Conservation (phyloP, 2,888 invertebrate genomes). For the Drosophila subsilvestris region DNA sequence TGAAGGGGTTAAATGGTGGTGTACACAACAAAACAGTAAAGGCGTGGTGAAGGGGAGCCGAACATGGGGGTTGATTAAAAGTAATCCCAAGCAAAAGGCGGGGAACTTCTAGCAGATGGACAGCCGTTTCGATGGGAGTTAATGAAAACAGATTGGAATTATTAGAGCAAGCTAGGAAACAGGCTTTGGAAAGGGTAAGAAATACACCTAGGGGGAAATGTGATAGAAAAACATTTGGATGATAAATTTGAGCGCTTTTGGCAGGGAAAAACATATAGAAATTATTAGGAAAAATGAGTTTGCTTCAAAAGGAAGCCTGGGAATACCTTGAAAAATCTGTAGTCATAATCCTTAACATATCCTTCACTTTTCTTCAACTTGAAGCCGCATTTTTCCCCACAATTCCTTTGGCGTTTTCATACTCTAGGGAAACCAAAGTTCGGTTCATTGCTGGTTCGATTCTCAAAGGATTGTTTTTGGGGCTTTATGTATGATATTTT, state of each 20-base stretch:
- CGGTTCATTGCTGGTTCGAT: conserved; percentile 25
- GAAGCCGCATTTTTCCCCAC: conserved; percentile 1
- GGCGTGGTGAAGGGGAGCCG: neutral
- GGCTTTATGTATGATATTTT: conserved; percentile 1
- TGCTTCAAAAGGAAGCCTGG: too few species aligned
- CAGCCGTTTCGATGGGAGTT: neutral
- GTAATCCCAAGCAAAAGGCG: neutral
- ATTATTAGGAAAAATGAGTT: too few species aligned
- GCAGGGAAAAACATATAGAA: too few species aligned
- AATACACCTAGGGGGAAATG: too few species aligned
- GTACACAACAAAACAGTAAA: neutral
- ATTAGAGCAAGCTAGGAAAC: neutral
- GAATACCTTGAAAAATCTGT: too few species aligned
- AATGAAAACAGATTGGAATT: conserved; percentile 15
- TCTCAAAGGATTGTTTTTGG: conserved; percentile 6
- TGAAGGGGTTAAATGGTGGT: neutral
- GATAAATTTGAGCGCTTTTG: too few species aligned
- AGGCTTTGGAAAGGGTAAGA: neutral
- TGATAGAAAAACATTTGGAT: too few species aligned
- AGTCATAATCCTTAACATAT: neutral
- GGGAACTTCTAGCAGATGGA: neutral
- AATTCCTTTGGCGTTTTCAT: neutral
- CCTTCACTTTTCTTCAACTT: neutral
- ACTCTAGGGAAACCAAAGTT: conserved; percentile 40
- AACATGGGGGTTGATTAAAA: conserved; percentile 12